Percentiles rank a stretch among this genome's conserved stretches.
Evolutionary conservation across 2,797 vertebrate genomes (phyloP).

Genomic region (Microctenopoma lineatum): DNA sequence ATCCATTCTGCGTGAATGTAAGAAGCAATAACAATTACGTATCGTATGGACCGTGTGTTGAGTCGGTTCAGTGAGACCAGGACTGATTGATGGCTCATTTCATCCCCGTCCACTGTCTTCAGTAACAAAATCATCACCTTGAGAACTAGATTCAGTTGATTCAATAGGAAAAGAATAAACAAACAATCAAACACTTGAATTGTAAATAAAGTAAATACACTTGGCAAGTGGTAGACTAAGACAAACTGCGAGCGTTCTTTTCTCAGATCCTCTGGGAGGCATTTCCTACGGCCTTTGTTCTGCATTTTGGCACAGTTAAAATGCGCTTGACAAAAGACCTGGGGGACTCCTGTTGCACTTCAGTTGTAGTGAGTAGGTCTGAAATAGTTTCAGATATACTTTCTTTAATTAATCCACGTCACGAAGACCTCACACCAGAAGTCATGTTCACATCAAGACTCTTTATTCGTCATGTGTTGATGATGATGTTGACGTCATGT

Average conservation of each 20-base stretch:
- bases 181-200: conserved; percentile 9
- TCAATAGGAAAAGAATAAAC: too few species aligned
- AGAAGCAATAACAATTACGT: background rate
- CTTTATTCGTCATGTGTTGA: too few species aligned
- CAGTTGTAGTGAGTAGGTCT: conserved; percentile 4
- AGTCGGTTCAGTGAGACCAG: too few species aligned
- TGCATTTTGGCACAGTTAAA: conserved; percentile 7
- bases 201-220: background rate
- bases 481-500: background rate
- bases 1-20: background rate
- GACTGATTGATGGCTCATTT: background rate
- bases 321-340: conserved; percentile 1
- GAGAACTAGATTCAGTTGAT: background rate
- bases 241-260: background rate
- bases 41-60: background rate
- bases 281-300: background rate
- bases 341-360: background rate
- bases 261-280: background rate
- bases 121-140: background rate
- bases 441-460: background rate
- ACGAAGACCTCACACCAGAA: background rate
- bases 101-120: background rate
- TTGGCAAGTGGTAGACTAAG: background rate
- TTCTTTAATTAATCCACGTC: background rate
- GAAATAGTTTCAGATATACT: background rate